A percentile compares a stretch with the other conserved stretches of the same genome.
Evolutionary conservation across 2,797 vertebrate genomes (phyloP).

Genomic region (Leptodactylus fallax): DNA sequence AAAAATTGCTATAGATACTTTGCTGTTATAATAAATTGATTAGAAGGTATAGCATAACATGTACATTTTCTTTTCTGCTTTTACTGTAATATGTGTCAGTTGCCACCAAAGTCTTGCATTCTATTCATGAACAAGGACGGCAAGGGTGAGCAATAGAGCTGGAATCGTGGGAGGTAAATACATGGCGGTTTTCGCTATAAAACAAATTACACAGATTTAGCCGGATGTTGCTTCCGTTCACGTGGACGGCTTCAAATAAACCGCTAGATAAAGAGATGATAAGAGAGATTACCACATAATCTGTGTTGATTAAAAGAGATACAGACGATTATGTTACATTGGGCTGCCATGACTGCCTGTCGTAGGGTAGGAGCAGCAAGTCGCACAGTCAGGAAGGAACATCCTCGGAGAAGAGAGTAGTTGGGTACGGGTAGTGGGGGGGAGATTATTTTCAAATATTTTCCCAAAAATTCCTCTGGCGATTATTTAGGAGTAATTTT

Average conservation of each 20-base stretch:
- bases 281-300: constrained; percentile 13
- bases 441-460: background rate
- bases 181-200: background rate
- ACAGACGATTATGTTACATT: constrained; percentile 5
- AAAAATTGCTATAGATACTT: too few relatives aligned
- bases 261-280: constrained; percentile 13
- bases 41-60: too few relatives aligned
- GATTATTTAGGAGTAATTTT: too few relatives aligned
- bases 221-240: background rate
- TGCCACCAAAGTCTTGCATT: background rate
- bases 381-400: background rate
- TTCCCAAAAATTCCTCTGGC: background rate
- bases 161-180: background rate
- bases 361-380: background rate
- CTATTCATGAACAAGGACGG: background rate
- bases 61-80: too few relatives aligned
- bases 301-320: constrained; percentile 27
- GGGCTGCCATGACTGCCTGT: background rate
- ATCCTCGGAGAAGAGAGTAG: background rate
- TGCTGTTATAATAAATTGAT: too few relatives aligned
- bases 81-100: background rate
- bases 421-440: background rate
- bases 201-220: background rate
- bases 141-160: background rate
- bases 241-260: background rate